These are phyloP conservation scores for Andinoacara biseriatus DNA, from an alignment of 2,113 vertebrate species.

Conservation along the genomic window DNA sequence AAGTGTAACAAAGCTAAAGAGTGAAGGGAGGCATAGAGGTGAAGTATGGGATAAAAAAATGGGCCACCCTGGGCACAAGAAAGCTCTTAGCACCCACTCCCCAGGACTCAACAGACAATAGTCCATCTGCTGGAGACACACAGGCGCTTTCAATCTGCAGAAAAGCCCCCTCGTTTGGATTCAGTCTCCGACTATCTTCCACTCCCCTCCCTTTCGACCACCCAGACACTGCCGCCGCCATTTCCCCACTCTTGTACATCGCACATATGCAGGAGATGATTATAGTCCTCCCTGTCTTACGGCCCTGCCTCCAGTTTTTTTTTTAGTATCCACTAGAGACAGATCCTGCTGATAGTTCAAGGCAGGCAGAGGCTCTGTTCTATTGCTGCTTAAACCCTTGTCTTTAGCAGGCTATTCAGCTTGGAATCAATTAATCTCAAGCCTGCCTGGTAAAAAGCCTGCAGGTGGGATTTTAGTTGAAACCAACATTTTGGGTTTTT, in stretches of 20 bases:
- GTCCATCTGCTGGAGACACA: conserved; percentile 82
- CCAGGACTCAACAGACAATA: conserved; percentile 74
- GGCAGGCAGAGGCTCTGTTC: conserved; percentile 58
- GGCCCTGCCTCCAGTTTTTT: conserved; percentile 70
- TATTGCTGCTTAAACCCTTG: conserved; percentile 65
- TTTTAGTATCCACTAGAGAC: conserved; percentile 72
- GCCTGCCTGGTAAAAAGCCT: conserved; percentile 61
- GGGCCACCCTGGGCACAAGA: conserved; percentile 56
- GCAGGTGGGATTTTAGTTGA: conserved; percentile 64
- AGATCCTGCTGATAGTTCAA: conserved; percentile 68
- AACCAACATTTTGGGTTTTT: conserved; percentile 51
- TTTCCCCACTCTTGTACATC: conserved; percentile 61
- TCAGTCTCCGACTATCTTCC: conserved; percentile 69
- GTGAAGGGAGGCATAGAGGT: conserved; percentile 58
- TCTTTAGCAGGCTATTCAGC: conserved; percentile 69
- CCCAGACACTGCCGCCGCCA: conserved; percentile 77
- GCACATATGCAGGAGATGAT: conserved; percentile 76
- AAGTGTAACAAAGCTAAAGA: conserved; percentile 53
- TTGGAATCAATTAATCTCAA: conserved; percentile 73
- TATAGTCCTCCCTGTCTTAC: conserved; percentile 74
- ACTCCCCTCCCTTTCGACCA: conserved; percentile 78
- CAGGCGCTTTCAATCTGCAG: conserved; percentile 65
- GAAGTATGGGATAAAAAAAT: conserved; percentile 69
- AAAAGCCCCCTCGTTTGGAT: conserved; percentile 75
- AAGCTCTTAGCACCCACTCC: conserved; percentile 69